Percentiles rank a stretch among this genome's conserved stretches.
Conservation (phyloP, 2,797 vertebrate species). For the Cercopithecus petaurista region DNA sequence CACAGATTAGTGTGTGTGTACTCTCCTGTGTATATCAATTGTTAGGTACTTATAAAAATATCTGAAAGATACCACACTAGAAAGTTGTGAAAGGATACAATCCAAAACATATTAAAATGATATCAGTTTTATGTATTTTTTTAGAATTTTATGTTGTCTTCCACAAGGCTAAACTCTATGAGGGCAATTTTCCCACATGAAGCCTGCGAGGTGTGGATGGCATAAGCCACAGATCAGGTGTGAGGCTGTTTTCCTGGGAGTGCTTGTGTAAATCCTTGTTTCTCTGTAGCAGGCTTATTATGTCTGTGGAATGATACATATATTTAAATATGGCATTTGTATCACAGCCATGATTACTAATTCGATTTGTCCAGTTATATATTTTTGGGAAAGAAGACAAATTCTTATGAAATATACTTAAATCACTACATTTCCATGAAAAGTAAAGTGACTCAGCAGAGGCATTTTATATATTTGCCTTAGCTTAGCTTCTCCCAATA, state of each 20-base stretch:
- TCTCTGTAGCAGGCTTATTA: background rate
- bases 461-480: background rate
- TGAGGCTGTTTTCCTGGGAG: background rate
- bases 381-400: background rate
- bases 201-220: background rate
- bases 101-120: background rate
- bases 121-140: background rate
- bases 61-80: background rate
- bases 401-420: background rate
- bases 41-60: background rate
- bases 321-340: background rate
- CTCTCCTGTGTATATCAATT: background rate
- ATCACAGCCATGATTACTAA: background rate
- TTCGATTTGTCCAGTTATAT: background rate
- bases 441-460: conserved; percentile 1
- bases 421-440: background rate
- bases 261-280: background rate
- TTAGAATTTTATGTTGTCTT: background rate
- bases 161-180: background rate
- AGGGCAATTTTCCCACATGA: background rate
- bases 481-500: background rate
- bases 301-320: background rate
- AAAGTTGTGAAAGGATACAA: background rate
- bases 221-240: background rate
- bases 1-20: background rate